Conservation (phyloP, 2,797 vertebrate genomes). For the Channa striata region DNA sequence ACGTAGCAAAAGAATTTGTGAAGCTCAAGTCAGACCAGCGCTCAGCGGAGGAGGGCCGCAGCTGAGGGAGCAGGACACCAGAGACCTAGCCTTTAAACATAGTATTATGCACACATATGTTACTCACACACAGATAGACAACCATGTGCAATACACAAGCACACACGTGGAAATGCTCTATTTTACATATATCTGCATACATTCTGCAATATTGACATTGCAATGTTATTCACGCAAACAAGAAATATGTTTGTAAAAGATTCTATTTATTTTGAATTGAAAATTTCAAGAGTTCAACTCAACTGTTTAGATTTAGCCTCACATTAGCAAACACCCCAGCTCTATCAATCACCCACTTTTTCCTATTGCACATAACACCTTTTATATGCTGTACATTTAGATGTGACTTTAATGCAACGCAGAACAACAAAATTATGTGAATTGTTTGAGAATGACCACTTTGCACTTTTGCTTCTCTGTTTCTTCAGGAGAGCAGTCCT, state of each 20-base stretch:
- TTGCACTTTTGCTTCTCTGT: slow-evolving; percentile 84
- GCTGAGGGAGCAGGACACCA: slow-evolving; percentile 83
- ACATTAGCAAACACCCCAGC: slow-evolving; percentile 25
- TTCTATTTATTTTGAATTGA: slow-evolving; percentile 54
- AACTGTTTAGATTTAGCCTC: slow-evolving; percentile 44
- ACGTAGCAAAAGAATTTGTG: slow-evolving; percentile 98
- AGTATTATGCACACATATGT: slow-evolving; percentile 80
- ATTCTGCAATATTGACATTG: slow-evolving; percentile 73
- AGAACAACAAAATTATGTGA: slow-evolving; percentile 51
- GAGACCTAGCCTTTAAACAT: slow-evolving; percentile 79
- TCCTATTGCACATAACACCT: slow-evolving; percentile 58
- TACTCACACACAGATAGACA: slow-evolving; percentile 57
- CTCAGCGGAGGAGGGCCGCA: slow-evolving; percentile 91
- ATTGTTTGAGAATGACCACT: slow-evolving; percentile 73
- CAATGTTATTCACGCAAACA: slow-evolving; percentile 75
- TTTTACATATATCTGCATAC: slow-evolving; percentile 75
- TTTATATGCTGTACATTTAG: slow-evolving; percentile 69
- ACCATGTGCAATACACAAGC: slow-evolving; percentile 72
- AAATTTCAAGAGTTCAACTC: slow-evolving; percentile 33
- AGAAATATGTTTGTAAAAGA: slow-evolving; percentile 57
- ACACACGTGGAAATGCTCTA: slow-evolving; percentile 66
- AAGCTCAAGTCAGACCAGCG: slow-evolving; percentile 98
- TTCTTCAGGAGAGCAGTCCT: slow-evolving; percentile 69
- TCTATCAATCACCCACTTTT: slow-evolving; percentile 27
- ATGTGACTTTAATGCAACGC: slow-evolving; percentile 48